Evolutionary conservation across 2,113 vertebrate species (phyloP).

Genomic region (Turnix velox): DNA sequence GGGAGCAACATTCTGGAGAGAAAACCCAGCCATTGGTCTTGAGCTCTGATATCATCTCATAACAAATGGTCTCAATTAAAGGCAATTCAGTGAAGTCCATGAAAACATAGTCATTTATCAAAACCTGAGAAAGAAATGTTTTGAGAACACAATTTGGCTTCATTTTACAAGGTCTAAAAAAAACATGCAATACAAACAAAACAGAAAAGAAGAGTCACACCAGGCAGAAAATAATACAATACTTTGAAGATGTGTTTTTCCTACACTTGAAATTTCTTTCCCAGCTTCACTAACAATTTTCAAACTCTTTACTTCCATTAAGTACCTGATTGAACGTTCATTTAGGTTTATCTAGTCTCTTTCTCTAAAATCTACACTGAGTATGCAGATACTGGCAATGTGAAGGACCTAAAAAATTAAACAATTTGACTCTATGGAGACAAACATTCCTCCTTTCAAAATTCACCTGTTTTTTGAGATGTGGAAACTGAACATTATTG

Average conservation of each 20-base stretch:
- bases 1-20: background rate
- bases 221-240: background rate
- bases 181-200: background rate
- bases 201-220: background rate
- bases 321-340: background rate
- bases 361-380: background rate
- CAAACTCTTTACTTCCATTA: background rate
- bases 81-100: conserved; percentile 14
- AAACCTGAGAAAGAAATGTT: background rate
- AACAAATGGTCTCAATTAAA: conserved; percentile 48
- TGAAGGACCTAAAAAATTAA: background rate
- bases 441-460: background rate
- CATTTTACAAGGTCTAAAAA: background rate
- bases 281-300: background rate
- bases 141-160: background rate
- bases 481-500: background rate
- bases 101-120: conserved; percentile 41
- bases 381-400: background rate
- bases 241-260: background rate
- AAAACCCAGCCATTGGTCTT: background rate
- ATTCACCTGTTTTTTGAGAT: background rate
- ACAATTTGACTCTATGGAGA: background rate
- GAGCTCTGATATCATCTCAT: background rate
- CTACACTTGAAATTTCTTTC: background rate
- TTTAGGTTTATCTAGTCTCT: background rate